Conservation (phyloP, 2,797 vertebrate genomes). For the Macroramphosus scolopax region DNA sequence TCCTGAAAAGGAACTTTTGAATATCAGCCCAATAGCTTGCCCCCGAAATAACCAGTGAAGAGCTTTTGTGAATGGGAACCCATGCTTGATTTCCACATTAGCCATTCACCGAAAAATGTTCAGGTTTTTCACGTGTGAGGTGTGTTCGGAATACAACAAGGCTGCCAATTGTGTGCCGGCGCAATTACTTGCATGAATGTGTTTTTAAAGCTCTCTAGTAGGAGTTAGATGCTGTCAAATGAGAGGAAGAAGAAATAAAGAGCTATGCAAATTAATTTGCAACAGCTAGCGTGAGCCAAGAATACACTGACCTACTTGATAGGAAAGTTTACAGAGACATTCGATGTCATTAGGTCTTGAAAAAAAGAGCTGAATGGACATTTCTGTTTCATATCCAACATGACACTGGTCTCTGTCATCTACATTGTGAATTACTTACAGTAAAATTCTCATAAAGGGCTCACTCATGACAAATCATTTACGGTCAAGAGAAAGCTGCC, state of each 20-base stretch:
- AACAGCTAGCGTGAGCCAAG: constrained; percentile 23
- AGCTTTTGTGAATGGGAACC: constrained; percentile 32
- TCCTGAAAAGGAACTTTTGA: constrained; percentile 45
- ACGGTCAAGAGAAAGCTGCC: constrained; percentile 26
- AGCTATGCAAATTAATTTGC: constrained; percentile 38
- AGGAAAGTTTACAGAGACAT: constrained; percentile 25
- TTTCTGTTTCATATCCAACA: constrained; percentile 19
- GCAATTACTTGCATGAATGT: constrained; percentile 4
- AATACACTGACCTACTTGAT: constrained; percentile 40
- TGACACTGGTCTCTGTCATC: constrained; percentile 11
- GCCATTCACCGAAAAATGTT: constrained; percentile 32
- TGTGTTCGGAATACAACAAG: constrained; percentile 21
- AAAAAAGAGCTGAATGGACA: constrained; percentile 21
- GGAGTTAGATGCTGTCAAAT: constrained; percentile 36
- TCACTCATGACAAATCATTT: constrained; percentile 42
- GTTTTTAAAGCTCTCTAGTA: constrained; percentile 12
- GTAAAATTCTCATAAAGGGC: constrained; percentile 20
- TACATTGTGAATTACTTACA: constrained; percentile 23
- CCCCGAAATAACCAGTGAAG: constrained; percentile 43
- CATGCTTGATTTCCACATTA: constrained; percentile 44
- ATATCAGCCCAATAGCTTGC: constrained; percentile 48
- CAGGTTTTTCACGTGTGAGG: constrained; percentile 28
- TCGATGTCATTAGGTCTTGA: constrained; percentile 5
- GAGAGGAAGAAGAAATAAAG: constrained; percentile 35
- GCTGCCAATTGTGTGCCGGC: constrained; percentile 9